Evolutionary conservation across 2,888 invertebrate genomes (phyloP), one percentile per base, ranked within the genome.

Genomic region (Nomada goodeniana): DNA sequence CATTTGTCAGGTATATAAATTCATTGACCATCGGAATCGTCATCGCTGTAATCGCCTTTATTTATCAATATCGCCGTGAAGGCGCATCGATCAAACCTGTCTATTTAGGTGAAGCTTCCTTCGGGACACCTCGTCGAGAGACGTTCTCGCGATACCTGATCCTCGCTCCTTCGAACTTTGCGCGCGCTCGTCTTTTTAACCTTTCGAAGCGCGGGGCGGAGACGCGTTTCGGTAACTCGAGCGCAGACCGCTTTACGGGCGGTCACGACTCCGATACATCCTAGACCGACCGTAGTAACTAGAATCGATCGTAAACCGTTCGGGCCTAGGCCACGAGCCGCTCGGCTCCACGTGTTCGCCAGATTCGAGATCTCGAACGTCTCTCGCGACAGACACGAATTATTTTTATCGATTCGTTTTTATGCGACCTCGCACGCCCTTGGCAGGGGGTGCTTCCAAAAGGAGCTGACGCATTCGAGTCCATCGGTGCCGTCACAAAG

Each of bases 371-470:
- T 82, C 82, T 63, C 60, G 44, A 64, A 71, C 61, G 67, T 36
- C 82, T 86, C 64, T 86, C 64, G 20, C 61, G 60, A 26, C 53
- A 53, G 74, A 65, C 81, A 84, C 84, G 84, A 88, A 88, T 90
- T 90, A 90, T 90, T 90, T 90, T 90, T 90, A 89, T 90, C 90
- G 78, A 88, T 88, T 84, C 76, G 29, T 60, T 78, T 85, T 88
- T 88, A 88, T 82, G 85, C 85, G 88, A 89, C 84, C 20, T 29
- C 75, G 53, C 64, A 59, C 61, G 44, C 63, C 64, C 87, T 87
- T 85, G 73, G 87, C 87, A 83, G 89, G 89, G 85, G 90, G 90
- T 81, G 82, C 50, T 71, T 57, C 76, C 84, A 65, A 80, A 73
- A 76, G 44, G 69, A 76, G 53, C 26, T 7, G 3, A 13, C 36